Evolutionary conservation across 2,888 invertebrate species (phyloP).

Genomic region (Macrophya annulata): DNA sequence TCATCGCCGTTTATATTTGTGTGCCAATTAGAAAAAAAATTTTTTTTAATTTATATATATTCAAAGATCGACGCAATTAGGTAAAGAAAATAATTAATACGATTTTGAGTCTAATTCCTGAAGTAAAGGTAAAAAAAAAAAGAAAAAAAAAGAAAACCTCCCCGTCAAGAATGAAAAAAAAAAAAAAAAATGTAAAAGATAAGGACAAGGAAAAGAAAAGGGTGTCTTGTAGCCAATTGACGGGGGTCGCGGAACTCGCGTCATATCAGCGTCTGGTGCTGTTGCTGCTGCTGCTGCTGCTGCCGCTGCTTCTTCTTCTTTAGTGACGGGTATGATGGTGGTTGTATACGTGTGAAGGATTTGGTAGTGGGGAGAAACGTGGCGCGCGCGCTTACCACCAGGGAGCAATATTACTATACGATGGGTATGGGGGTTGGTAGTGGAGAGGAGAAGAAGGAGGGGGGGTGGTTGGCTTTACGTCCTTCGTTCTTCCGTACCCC

Average conservation of each 20-base stretch:
- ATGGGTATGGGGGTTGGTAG: constrained; percentile 63
- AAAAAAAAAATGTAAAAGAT: neutral
- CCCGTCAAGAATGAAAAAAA: neutral
- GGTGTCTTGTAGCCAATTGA: neutral
- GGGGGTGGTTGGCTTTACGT: constrained; percentile 58
- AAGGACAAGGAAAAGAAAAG: neutral
- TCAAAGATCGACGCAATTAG: neutral
- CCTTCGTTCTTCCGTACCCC: neutral
- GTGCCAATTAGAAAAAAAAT: no score
- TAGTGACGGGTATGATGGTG: neutral
- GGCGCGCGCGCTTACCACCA: constrained; percentile 57
- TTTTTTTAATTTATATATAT: no score
- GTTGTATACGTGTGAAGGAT: neutral
- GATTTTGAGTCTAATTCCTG: neutral
- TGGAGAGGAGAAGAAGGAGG: neutral
- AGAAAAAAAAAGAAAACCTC: neutral
- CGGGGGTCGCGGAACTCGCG: constrained; percentile 5
- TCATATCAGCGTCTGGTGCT: neutral
- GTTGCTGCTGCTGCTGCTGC: neutral
- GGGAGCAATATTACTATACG: constrained; percentile 57
- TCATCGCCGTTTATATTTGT: neutral
- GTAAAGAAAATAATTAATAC: neutral
- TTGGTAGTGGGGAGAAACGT: neutral
- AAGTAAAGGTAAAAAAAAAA: neutral
- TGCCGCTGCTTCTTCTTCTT: neutral